phyloP scores from a whole-genome alignment of 2,888 invertebrate species.

The Conistra vaccinii region DNA sequence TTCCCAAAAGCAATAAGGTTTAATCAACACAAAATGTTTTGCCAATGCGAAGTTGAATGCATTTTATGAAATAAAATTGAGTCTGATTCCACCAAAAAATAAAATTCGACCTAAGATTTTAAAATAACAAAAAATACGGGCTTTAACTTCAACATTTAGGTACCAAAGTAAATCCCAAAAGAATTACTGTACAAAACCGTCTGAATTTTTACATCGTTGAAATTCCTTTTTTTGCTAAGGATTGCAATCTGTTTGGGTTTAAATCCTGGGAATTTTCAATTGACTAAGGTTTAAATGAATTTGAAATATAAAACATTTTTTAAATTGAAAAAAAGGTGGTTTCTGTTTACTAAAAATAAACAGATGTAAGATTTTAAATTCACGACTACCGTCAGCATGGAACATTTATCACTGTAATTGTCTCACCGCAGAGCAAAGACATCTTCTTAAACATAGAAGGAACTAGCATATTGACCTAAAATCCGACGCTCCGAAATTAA shows the following conservation, averaged over 20 bases:
- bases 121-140: neutral
- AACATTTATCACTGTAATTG: too few relatives aligned
- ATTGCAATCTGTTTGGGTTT: conserved; percentile 6
- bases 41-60: neutral
- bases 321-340: neutral
- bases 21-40: neutral
- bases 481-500: too few relatives aligned
- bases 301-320: neutral
- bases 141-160: conserved; percentile 10
- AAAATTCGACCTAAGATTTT: neutral
- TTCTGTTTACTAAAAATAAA: neutral
- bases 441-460: too few relatives aligned
- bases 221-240: conserved; percentile 13
- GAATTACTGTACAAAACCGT: neutral
- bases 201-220: conserved; percentile 6
- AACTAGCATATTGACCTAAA: too few relatives aligned
- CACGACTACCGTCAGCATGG: too few relatives aligned
- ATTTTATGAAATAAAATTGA: too few relatives aligned
- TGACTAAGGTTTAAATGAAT: conserved; percentile 3
- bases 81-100: neutral
- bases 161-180: conserved; percentile 5
- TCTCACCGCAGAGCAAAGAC: too few relatives aligned
- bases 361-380: neutral
- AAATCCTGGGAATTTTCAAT: conserved; percentile 8
- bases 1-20: too few relatives aligned